Evolutionary conservation across 2,888 invertebrate species (phyloP), one percentile per base, ranked within the genome.

Genomic region (Cylindroiulus punctatus): DNA sequence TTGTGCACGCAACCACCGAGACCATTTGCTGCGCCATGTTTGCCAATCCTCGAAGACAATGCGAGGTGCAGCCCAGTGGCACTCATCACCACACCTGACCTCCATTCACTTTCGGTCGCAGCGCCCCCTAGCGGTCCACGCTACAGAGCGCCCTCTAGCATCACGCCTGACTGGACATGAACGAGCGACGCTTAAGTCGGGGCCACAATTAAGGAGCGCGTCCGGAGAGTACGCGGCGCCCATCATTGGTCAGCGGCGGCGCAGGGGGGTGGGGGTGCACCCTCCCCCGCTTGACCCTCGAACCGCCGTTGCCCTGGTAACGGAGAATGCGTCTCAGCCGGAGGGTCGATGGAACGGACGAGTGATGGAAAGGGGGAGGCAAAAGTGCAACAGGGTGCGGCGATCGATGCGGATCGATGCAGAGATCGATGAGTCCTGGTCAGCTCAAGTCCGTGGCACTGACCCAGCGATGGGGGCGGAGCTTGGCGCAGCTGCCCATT

Each of bases 341-440:
- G n/a, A 57, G 57, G 57, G 57, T 57, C 57, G 57, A 57, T n/a
- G 52, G 10, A 52, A 52, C 52, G 52, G 52, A 52, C 52, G 52
- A 52, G 52, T 52, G 52, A 52, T 52, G 52, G 52, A 52, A 52
- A 52, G 52, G 52, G 52, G 52, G 52, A 52, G 52, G 57, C 4
- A 57, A 57, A 57, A n/a, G 57, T 57, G 57, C 57, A 57, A 57
- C 57, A 57, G 57, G 57, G 57, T 57, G 57, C n/a, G 0, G 57
- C 57, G 57, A 57, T 57, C 57, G 57, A 57, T 57, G 2, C 57
- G 57, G n/a, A 57, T 57, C 57, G 57, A 57, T 57, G 3, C n/a
- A 22, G 17, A 2, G 57, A 57, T 57, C 57, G 57, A 57, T 57
- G n/a, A 19, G 57, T 19, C 19, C 3, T 7, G 57, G 57, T n/a